Percentiles rank a stretch among this genome's conserved stretches.
phyloP scores from a whole-genome alignment of 2,888 invertebrate genomes.

The Drosophila phalerata region DNA sequence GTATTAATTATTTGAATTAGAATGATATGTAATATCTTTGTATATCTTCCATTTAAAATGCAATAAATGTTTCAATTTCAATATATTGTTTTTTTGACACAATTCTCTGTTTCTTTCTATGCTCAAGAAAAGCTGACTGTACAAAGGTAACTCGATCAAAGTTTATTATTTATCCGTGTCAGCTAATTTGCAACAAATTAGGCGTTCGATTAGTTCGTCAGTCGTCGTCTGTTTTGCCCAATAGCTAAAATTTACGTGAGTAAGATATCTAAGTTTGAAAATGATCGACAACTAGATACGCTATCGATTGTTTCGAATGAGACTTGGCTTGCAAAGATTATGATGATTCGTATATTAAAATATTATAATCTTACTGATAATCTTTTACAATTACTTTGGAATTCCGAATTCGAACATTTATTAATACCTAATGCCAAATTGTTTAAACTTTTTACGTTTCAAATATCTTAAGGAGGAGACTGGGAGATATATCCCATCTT shows the following conservation, averaged over 20 bases:
- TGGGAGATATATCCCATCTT: background rate
- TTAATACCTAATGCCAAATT: too few relatives aligned
- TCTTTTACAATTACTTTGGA: too few relatives aligned
- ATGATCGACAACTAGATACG: slow-evolving; percentile 14
- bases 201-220: slow-evolving; percentile 49
- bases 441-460: too few relatives aligned
- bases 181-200: slow-evolving; percentile 51
- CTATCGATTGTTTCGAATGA: background rate
- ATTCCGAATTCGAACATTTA: too few relatives aligned
- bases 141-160: slow-evolving; percentile 28
- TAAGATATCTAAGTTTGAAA: background rate
- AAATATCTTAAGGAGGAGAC: background rate
- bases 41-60: too few relatives aligned
- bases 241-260: slow-evolving; percentile 9
- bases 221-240: slow-evolving; percentile 11
- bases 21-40: background rate
- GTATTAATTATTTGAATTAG: background rate
- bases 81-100: background rate
- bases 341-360: background rate
- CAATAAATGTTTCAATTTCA: background rate
- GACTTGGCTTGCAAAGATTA: background rate
- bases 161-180: slow-evolving; percentile 36
- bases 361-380: too few relatives aligned
- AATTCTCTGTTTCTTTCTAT: background rate
- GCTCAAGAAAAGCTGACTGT: slow-evolving; percentile 10